Evolutionary conservation across 2,797 vertebrate genomes (phyloP).

Genomic region (Eidolon dupreanum): DNA sequence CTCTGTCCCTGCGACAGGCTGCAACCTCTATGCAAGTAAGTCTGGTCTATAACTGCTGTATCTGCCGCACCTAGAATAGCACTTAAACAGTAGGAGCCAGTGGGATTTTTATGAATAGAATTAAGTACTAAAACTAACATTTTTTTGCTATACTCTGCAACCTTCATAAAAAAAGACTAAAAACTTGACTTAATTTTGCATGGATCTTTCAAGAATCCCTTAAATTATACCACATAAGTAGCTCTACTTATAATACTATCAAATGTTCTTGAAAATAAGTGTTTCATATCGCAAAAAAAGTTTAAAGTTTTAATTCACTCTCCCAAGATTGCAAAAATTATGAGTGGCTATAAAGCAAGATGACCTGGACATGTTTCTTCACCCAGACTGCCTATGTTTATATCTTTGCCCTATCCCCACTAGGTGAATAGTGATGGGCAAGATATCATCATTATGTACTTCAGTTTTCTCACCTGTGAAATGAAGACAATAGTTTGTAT

Average conservation of each 20-base stretch:
- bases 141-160: background rate
- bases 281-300: background rate
- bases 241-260: background rate
- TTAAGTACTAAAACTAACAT: background rate
- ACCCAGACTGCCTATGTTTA: background rate
- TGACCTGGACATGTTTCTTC: background rate
- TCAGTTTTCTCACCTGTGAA: background rate
- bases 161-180: background rate
- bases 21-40: rapidly evolving
- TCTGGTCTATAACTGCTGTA: background rate
- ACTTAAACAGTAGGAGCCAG: background rate
- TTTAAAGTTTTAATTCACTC: background rate
- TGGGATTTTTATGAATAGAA: background rate
- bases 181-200: background rate
- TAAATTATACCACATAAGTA: background rate
- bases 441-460: background rate
- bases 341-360: background rate
- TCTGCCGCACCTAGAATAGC: background rate
- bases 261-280: background rate
- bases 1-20: background rate
- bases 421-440: background rate
- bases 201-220: background rate
- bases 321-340: background rate
- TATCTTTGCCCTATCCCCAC: background rate
- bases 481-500: background rate